These are phyloP conservation scores for Ictalurus furcatus DNA, from an alignment of 2,113 vertebrate species.

Conservation along the genomic window DNA sequence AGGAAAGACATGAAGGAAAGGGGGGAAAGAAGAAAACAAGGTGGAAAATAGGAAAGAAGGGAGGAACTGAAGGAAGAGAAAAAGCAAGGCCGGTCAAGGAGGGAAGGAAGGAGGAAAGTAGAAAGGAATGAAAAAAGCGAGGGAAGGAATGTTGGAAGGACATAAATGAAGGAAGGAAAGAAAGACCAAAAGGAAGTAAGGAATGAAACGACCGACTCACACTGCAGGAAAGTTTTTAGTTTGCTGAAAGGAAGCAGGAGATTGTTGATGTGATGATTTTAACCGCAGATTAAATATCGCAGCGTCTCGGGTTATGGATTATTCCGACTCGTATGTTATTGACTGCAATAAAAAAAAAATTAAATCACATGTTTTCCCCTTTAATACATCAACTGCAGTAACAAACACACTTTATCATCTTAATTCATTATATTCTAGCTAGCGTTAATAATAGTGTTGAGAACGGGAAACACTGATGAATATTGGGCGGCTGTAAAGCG, in stretches of 20 bases:
- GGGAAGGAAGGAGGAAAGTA: neutral
- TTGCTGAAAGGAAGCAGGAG: neutral
- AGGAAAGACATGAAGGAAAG: neutral
- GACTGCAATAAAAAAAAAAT: neutral
- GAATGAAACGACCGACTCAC: neutral
- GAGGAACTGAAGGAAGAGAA: neutral
- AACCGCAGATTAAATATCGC: neutral
- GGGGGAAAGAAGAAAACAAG: neutral
- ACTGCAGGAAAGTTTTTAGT: neutral
- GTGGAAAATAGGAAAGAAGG: no score
- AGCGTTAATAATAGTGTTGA: neutral
- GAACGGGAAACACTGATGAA: neutral
- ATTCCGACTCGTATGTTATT: neutral
- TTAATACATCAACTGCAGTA: neutral
- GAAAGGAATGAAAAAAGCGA: neutral
- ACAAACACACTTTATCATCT: neutral
- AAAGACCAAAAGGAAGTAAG: neutral
- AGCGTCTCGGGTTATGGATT: neutral
- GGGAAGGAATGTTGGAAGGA: neutral
- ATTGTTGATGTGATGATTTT: neutral
- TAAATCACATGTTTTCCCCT: neutral
- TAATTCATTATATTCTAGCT: neutral
- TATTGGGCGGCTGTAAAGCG: neutral
- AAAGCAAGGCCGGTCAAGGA: neutral
- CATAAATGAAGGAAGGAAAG: neutral